Percentiles rank a stretch among this genome's conserved stretches.
These are phyloP conservation scores for Narcine bancroftii DNA, from an alignment of 2,113 vertebrate species.

Conservation along the genomic window DNA sequence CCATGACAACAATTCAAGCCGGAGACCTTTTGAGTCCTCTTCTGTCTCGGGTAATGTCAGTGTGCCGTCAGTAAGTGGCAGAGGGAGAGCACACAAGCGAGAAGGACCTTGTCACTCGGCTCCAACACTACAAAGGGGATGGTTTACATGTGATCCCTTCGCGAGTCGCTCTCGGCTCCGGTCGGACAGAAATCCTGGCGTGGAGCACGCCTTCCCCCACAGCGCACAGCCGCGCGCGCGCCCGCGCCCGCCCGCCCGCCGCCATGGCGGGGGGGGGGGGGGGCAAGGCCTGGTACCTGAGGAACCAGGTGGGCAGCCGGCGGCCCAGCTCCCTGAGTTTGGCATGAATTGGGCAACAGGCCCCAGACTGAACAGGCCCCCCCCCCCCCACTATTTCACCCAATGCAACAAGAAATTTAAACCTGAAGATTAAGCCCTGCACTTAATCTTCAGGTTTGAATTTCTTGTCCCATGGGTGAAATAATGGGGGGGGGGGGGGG, in stretches of 20 bases:
- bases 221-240: too few species aligned
- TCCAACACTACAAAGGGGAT: slow-evolving; percentile 78
- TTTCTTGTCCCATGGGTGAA: too few species aligned
- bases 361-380: neutral
- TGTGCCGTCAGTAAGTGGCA: slow-evolving; percentile 52
- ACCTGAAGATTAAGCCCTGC: neutral
- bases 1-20: slow-evolving; percentile 57
- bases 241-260: too few species aligned
- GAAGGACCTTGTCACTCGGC: slow-evolving; percentile 73
- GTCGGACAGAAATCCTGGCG: slow-evolving; percentile 69
- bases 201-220: slow-evolving; percentile 53
- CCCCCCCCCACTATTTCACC: neutral
- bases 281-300: too few species aligned
- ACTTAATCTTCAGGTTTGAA: too few species aligned
- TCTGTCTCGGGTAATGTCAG: slow-evolving; percentile 48
- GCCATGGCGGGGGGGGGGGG: too few species aligned
- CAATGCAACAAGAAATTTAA: neutral
- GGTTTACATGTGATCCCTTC: slow-evolving; percentile 83
- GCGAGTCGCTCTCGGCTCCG: slow-evolving; percentile 64
- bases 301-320: too few species aligned
- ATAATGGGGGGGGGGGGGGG: too few species aligned
- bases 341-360: neutral
- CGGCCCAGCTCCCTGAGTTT: too few species aligned
- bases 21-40: slow-evolving; percentile 42
- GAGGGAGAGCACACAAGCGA: slow-evolving; percentile 53